A percentile compares a stretch with the other conserved stretches of the same genome.
phyloP scores from a whole-genome alignment of 2,888 invertebrate species.

The Drosophila neotestacea region DNA sequence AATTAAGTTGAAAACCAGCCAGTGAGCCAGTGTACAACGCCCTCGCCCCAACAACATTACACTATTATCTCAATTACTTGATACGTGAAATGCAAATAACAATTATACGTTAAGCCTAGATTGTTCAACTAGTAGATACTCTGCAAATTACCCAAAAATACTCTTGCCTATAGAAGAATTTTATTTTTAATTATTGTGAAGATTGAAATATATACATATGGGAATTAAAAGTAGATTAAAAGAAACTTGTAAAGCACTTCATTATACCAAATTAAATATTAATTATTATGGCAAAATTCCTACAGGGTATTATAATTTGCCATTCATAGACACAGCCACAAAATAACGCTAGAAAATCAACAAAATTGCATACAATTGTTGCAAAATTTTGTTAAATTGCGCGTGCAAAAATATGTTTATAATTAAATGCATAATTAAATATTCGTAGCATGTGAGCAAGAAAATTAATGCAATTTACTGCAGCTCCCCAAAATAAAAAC shows the following conservation, averaged over 20 bases:
- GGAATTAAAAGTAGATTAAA: too few species aligned
- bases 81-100: constrained; percentile 17
- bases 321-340: constrained; percentile 5
- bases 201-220: too few species aligned
- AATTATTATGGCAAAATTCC: too few species aligned
- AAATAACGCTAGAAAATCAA: constrained; percentile 23
- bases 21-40: constrained; percentile 36
- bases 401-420: constrained; percentile 48
- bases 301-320: constrained; percentile 11
- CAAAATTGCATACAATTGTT: constrained; percentile 33
- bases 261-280: too few species aligned
- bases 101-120: neutral
- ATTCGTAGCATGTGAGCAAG: constrained; percentile 28
- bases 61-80: constrained; percentile 29
- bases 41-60: constrained; percentile 25
- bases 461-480: constrained; percentile 41
- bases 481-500: constrained; percentile 7
- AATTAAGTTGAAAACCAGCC: constrained; percentile 38
- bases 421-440: constrained; percentile 49
- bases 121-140: neutral
- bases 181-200: too few species aligned
- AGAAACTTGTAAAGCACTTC: too few species aligned
- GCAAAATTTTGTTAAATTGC: constrained; percentile 56
- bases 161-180: too few species aligned
- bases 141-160: neutral